Base-by-base conservation (phyloP, 2,113 vertebrate species). In the Cochlearius cochlearius region DNA sequence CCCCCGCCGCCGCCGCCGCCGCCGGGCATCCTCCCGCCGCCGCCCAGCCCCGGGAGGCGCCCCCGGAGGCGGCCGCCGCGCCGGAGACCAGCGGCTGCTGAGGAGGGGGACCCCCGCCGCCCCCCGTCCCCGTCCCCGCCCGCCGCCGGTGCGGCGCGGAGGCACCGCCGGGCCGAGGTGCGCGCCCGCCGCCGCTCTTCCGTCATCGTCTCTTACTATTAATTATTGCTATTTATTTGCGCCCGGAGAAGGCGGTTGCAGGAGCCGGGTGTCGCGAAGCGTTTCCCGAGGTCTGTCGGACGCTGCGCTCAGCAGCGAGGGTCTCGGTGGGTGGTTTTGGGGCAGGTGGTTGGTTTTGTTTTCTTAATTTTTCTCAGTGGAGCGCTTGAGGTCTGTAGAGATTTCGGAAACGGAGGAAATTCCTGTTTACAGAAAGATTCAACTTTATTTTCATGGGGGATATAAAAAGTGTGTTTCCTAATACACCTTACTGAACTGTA, bases 371-470 rank as follows among this genome's bases (percentile, higher is more conserved):
- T 83, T 77, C 88, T 32, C 64, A 66, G 85, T 77, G 94, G 95
- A 96, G 91, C 91, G 72, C 88, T 71, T 88, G 84, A 95, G 91
- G 71, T 79, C 79, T 93, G 82, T 82, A 68, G 81, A 88, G 93
- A 89, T 96, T 95, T 92, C 62, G 63, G 87, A 88, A 90, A 90
- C 64, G 73, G 76, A 64, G 90, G 77, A 50, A 89, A 78, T 62
- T 64, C 90, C 85, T 92, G 94, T 96, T 97, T 95, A 95, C 94
- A 94, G 94, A 96, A 85, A 95, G 77, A 94, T 91, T 92, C 41
- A 93, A 80, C 89, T 96, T 92, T 96, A 94, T 96, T 97, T 97
- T 92, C 92, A 87, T 87, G 96, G 91, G 94, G 90, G 95, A 97
- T 96, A 96, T 94, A 84, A 94, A 77, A 80, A 74, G 66, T 92